Evolutionary conservation across 2,797 vertebrate genomes (phyloP).

Genomic region (Crenichthys baileyi): DNA sequence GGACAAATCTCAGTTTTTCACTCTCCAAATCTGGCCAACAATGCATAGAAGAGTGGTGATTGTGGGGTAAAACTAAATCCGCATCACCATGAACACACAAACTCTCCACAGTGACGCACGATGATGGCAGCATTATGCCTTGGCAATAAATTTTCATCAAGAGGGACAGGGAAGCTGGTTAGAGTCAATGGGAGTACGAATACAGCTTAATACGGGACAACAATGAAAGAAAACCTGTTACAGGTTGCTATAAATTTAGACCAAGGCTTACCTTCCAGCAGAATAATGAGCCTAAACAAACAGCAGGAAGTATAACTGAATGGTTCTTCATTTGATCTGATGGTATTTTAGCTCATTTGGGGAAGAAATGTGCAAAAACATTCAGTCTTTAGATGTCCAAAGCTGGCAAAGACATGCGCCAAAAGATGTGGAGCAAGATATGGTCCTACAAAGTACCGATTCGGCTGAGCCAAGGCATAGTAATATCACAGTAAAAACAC

Average conservation of each 20-base stretch:
- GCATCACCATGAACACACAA: neutral
- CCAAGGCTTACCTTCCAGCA: neutral
- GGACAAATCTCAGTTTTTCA: too few relatives aligned
- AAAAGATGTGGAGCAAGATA: too few relatives aligned
- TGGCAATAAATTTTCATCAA: neutral
- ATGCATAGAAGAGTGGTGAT: too few relatives aligned
- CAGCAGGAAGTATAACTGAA: neutral
- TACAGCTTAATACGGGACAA: neutral
- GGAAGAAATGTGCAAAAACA: neutral
- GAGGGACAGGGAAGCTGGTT: neutral
- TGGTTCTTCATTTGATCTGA: neutral
- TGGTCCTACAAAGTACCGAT: too few relatives aligned
- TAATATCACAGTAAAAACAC: too few relatives aligned
- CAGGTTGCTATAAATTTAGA: neutral
- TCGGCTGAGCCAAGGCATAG: neutral
- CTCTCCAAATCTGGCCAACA: too few relatives aligned
- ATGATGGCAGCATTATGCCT: neutral
- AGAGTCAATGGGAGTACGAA: neutral
- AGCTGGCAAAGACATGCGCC: neutral
- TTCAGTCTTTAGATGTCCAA: neutral
- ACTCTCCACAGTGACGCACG: neutral
- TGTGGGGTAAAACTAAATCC: neutral
- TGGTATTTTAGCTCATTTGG: neutral
- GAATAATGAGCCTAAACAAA: neutral
- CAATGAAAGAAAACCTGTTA: neutral